Evolutionary conservation across 2,888 invertebrate species (phyloP).

Genomic region (Ptilodon capucinus): DNA sequence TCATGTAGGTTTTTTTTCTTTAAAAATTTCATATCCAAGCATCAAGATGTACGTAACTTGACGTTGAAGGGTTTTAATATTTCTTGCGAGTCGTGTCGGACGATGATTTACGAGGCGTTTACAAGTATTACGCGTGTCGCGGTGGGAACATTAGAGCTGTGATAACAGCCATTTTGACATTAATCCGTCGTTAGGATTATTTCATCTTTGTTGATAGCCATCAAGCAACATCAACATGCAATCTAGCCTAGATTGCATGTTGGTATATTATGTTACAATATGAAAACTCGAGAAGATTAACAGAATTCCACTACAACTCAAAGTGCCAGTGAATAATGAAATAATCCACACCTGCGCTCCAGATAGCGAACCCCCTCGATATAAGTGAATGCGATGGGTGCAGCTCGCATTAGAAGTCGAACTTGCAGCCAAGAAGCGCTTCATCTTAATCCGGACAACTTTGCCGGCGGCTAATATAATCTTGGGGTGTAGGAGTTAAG

Average conservation of each 20-base stretch:
- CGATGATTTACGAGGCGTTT: conserved; percentile 46
- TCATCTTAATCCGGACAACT: conserved; percentile 24
- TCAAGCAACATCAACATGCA: too few species aligned
- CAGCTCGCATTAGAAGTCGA: background rate
- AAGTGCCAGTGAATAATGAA: background rate
- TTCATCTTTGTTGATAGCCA: background rate
- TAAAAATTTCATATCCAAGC: too few species aligned
- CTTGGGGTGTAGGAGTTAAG: conserved; percentile 5
- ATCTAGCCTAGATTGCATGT: too few species aligned
- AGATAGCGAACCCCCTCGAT: background rate
- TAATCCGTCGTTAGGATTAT: background rate
- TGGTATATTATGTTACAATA: background rate
- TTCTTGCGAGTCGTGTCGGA: conserved; percentile 10
- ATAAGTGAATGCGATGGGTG: conserved; percentile 21
- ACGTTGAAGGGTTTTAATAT: conserved; percentile 26
- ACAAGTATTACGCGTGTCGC: conserved; percentile 21
- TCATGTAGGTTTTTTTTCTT: too few species aligned
- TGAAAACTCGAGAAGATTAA: background rate
- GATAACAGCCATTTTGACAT: background rate
- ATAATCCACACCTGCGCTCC: conserved; percentile 2
- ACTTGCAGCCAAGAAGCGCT: conserved; percentile 5
- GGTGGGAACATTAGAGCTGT: background rate
- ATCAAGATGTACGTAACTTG: conserved; percentile 2
- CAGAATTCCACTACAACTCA: background rate
- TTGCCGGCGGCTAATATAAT: conserved; percentile 17